A percentile compares a stretch with the other conserved stretches of the same genome.
Evolutionary conservation across 2,888 invertebrate species (phyloP).

Genomic region (Drosophila gaucha): DNA sequence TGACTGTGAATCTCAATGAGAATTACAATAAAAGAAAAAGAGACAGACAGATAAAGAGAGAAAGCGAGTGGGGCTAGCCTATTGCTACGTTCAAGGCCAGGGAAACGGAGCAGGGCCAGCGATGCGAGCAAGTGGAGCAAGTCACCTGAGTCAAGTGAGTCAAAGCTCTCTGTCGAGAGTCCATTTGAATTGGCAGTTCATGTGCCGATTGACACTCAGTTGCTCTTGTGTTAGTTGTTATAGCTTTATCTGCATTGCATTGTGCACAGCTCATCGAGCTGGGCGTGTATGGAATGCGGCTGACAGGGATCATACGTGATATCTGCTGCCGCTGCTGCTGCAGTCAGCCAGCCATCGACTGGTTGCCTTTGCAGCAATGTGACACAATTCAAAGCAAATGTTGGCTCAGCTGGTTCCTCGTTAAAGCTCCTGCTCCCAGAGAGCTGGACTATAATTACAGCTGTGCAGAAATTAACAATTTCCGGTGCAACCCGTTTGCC

Average conservation of each 20-base stretch:
- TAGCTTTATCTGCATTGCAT: constrained; percentile 1
- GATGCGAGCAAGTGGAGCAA: constrained; percentile 27
- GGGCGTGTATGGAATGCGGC: constrained; percentile 37
- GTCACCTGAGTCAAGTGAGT: constrained; percentile 40
- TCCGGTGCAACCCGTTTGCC: constrained; percentile 60
- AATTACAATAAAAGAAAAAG: constrained; percentile 4
- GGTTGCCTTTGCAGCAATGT: constrained; percentile 15
- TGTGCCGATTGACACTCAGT: constrained; percentile 24
- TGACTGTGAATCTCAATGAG: constrained; percentile 14
- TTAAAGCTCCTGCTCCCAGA: background rate
- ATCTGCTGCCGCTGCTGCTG: constrained; percentile 5
- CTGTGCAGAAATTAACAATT: constrained; percentile 54
- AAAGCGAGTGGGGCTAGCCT: background rate
- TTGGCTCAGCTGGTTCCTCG: constrained; percentile 5
- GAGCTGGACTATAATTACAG: constrained; percentile 32
- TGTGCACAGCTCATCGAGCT: constrained; percentile 5
- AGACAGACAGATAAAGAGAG: background rate
- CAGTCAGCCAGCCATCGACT: constrained; percentile 1
- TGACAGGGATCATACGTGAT: constrained; percentile 51
- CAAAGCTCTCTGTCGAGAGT: constrained; percentile 17
- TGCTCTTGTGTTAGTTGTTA: constrained; percentile 4
- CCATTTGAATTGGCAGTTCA: constrained; percentile 43
- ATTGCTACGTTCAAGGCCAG: constrained; percentile 50
- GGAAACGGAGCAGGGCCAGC: constrained; percentile 37
- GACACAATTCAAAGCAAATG: constrained; percentile 29